Evolutionary conservation across 2,888 invertebrate species (phyloP).

Genomic region (Epinotia ramella): DNA sequence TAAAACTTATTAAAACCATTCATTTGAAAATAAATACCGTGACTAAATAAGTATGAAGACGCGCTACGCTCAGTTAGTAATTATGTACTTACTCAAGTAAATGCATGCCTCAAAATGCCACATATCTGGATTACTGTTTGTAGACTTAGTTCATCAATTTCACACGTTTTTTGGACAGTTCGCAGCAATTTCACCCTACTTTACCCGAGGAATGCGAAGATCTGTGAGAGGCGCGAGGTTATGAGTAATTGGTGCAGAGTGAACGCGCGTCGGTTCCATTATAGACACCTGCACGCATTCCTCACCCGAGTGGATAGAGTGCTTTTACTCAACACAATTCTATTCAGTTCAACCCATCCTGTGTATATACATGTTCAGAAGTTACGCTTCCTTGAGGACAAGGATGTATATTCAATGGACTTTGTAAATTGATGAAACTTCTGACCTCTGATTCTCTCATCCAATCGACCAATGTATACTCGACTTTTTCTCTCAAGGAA

Average conservation of each 20-base stretch:
- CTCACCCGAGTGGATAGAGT: neutral
- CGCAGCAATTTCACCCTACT: neutral
- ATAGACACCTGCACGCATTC: slow-evolving; percentile 32
- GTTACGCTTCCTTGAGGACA: neutral
- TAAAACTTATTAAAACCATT: neutral
- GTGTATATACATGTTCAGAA: neutral
- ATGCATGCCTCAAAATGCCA: neutral
- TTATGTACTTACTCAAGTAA: neutral
- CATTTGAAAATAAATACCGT: neutral
- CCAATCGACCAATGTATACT: no score
- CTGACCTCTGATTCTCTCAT: no score
- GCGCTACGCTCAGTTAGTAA: neutral
- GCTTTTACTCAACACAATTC: slow-evolving; percentile 13
- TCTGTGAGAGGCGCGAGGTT: slow-evolving; percentile 23
- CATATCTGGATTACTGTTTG: neutral
- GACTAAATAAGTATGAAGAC: neutral
- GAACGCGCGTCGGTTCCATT: slow-evolving; percentile 20
- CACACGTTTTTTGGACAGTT: neutral
- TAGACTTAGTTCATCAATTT: neutral
- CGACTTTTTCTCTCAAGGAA: no score
- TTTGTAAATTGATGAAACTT: neutral
- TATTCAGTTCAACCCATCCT: neutral
- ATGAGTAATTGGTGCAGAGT: slow-evolving; percentile 36
- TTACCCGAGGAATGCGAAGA: slow-evolving; percentile 18
- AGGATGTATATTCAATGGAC: no score